Conservation (phyloP, 2,797 vertebrate species). For the Alauda arvensis region DNA sequence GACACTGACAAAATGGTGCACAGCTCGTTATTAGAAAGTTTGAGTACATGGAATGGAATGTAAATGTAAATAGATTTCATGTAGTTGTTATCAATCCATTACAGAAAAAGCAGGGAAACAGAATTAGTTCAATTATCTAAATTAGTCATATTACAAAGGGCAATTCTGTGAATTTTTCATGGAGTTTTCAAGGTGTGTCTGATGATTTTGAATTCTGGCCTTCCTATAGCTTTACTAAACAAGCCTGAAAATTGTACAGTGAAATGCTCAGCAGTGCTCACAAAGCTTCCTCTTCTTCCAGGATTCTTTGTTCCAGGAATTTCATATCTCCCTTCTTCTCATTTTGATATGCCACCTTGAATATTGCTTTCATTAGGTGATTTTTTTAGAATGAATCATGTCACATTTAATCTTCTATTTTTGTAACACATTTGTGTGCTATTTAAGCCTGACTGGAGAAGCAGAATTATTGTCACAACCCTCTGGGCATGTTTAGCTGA, state of each 20-base stretch:
- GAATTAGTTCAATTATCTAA: neutral
- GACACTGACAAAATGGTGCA: neutral
- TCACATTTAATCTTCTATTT: constrained; percentile 8
- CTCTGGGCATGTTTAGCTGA: neutral
- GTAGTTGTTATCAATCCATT: neutral
- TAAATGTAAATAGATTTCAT: neutral
- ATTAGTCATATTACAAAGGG: neutral
- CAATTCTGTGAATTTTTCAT: neutral
- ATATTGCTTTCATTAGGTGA: neutral
- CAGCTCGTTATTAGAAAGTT: neutral
- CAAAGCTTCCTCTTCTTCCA: neutral
- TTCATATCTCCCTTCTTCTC: neutral
- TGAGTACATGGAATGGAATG: neutral
- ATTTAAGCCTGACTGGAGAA: constrained; percentile 11
- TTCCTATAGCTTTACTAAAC: neutral
- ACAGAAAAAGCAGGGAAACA: neutral
- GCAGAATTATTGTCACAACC: neutral
- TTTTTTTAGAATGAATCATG: neutral
- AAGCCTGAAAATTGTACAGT: neutral
- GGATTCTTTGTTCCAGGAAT: neutral
- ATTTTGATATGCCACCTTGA: neutral
- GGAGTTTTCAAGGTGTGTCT: neutral
- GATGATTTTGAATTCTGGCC: neutral
- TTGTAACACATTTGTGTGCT: neutral
- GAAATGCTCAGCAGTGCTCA: neutral